Evolutionary conservation across 2,113 vertebrate species (phyloP), one percentile per base, ranked within the genome.

Genomic region (Peromyscus leucopus): DNA sequence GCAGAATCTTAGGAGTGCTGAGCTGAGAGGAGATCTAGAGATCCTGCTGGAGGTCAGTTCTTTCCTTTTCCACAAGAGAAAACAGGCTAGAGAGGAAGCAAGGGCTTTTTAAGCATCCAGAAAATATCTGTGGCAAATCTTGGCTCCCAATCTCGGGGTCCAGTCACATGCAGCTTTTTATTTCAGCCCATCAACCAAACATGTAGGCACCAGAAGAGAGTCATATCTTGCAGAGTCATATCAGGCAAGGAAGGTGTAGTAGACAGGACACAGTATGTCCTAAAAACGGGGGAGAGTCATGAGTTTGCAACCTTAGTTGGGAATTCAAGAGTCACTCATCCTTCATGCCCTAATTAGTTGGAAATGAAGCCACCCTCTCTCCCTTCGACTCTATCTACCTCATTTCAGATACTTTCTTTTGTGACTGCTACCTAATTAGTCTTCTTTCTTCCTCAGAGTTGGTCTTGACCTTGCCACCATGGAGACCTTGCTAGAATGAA

Each of bases 11-110:
- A 19, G 42, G 51, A 51, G 87, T 24, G 8, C 42, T 82, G 26
- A 74, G 67, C 11, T 67, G 91, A 72, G 78, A 76, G 42, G 57
- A 13, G 67, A 12, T 39, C 36, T 17, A n/a, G 59, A 84, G 78
- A 80, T 46, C 31, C 7, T 61, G 51, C 22, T 71, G 69, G n/a
- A 89, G 78, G 61, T 74, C 7, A 75, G 33, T 4, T 13, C 28
- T 69, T 87, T 92, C 8, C 51, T 59, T 94, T 93, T 69, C 75
- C 31, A 85, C 24, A n/a, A 3, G 39, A 84, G 65, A 91, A 97
- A 59, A 9, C 82, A 33, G 17, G 12, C 33, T 80, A 85, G 17
- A 55, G 39, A 89, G 80, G 72, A 75, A 71, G 71, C 7, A 33
- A 84, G 4, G 2, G 22, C 39, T 84, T 88, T 90, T 39, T 61